A percentile compares a stretch with the other conserved stretches of the same genome.
Conservation (phyloP, 2,113 vertebrate species). For the Capreolus pygargus region DNA sequence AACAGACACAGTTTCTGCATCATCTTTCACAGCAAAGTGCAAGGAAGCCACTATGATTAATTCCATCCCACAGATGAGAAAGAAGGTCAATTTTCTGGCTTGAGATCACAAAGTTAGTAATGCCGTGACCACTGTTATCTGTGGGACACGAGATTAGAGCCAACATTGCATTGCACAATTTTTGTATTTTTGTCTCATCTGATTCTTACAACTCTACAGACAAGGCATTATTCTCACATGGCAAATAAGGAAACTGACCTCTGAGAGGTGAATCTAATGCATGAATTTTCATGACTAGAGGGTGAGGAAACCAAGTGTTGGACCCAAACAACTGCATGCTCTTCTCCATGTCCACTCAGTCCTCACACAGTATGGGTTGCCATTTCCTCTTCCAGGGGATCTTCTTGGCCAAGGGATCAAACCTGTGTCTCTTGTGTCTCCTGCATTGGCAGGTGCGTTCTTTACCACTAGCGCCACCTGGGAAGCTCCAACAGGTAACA, state of each 20-base stretch:
- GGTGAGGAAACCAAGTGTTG: background rate
- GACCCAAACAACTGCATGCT: background rate
- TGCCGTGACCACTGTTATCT: background rate
- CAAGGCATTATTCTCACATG: background rate
- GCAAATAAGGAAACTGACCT: background rate
- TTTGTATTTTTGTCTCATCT: background rate
- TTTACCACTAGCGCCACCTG: background rate
- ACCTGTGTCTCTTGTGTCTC: background rate
- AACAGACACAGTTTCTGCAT: background rate
- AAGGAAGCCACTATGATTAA: accelerated
- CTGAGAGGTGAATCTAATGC: background rate
- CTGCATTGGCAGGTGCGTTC: background rate
- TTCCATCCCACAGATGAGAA: background rate
- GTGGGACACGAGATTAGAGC: background rate
- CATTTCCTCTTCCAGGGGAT: accelerated
- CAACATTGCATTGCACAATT: accelerated
- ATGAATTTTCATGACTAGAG: background rate
- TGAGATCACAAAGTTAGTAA: background rate
- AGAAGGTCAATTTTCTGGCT: background rate
- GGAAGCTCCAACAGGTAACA: background rate
- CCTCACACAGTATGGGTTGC: background rate
- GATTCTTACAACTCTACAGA: background rate
- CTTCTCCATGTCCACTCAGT: no score
- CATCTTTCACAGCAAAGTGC: background rate
- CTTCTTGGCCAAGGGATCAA: background rate